Base-by-base conservation (phyloP, 2,888 invertebrate genomes). In the Odontothrips loti region DNA sequence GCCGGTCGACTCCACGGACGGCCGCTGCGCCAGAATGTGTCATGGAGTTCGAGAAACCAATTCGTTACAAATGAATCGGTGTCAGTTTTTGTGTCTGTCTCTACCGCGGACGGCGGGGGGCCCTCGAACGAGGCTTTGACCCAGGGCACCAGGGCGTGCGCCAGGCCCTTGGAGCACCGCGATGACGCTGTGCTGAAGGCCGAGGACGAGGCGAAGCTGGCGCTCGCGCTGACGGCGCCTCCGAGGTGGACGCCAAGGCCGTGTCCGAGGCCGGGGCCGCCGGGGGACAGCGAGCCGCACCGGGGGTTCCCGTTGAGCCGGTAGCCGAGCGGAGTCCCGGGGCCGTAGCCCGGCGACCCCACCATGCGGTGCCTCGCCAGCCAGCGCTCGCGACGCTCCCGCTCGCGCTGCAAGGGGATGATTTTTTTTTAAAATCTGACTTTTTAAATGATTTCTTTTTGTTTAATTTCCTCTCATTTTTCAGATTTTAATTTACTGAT, bases 91-190 rank as follows among this genome's bases (percentile, higher is more conserved):
- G 20, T 4, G 15, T 20, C 6, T 15, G 58, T 20, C 0, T 15
- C 15, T 15, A 58, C 58, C 58, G 20, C 6, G 58, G 58, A 17
- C 58, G 58, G 15, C 58, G 17, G 58, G 17, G 11, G 58, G 58
- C 58, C 2, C 34, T 43, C 15, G 58, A 15, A 17, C 58, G 6
- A 23, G 68, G 68, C 9, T 1, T 27, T 23, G 23, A n/a, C 27
- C 68, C 68, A 75, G 27, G 68, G 68, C 68, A 75, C 68, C 68
- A 75, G 68, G 68, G 68, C 68, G 23, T 58, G 11, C 58, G 58
- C 10, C 51, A 68, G 23, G 68, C 23, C 68, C 68, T 10, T 27
- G 27, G 68, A 75, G 11, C 68, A 8, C 68, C 68, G 68, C 27
- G 68, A 75, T 9, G 68, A 75, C 20, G 68, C 68, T 4, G 58